Percentiles rank a stretch among this genome's conserved stretches.
phyloP scores from a whole-genome alignment of 2,888 invertebrate genomes.

The Chaitophorus viminalis region DNA sequence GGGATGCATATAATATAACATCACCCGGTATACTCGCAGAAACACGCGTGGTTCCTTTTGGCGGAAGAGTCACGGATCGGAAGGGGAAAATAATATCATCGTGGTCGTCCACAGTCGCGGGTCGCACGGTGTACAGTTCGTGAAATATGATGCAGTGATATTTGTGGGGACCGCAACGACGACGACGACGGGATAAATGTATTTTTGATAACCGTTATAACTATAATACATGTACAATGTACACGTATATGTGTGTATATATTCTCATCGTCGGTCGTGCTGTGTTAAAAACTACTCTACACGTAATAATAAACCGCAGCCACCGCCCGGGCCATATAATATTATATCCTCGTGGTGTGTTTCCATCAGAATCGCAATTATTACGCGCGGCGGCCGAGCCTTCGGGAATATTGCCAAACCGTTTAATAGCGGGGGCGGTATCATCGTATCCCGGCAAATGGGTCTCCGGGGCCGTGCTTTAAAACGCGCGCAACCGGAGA shows the following conservation, averaged over 20 bases:
- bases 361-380: conserved; percentile 48
- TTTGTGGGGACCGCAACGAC: too few species aligned
- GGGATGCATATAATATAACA: too few species aligned
- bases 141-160: background rate
- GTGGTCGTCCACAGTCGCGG: too few species aligned
- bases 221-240: too few species aligned
- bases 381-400: conserved; percentile 27
- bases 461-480: conserved; percentile 51
- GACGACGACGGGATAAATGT: background rate
- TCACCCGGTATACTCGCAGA: too few species aligned
- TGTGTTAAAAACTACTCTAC: conserved; percentile 34
- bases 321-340: background rate
- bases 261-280: conserved; percentile 6
- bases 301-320: conserved; percentile 11
- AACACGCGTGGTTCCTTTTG: too few species aligned
- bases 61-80: too few species aligned
- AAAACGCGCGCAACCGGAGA: conserved; percentile 14
- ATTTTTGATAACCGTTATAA: background rate
- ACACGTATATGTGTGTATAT: too few species aligned
- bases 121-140: too few species aligned
- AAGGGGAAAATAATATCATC: too few species aligned
- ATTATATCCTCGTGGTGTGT: background rate
- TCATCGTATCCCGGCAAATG: conserved; percentile 49
- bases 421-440: conserved; percentile 49
- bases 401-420: conserved; percentile 59